Percentiles rank a stretch among this genome's conserved stretches.
These are phyloP conservation scores for Lutraria rhynchaena DNA, from an alignment of 1,140 invertebrate genomes.

Conservation along the genomic window DNA sequence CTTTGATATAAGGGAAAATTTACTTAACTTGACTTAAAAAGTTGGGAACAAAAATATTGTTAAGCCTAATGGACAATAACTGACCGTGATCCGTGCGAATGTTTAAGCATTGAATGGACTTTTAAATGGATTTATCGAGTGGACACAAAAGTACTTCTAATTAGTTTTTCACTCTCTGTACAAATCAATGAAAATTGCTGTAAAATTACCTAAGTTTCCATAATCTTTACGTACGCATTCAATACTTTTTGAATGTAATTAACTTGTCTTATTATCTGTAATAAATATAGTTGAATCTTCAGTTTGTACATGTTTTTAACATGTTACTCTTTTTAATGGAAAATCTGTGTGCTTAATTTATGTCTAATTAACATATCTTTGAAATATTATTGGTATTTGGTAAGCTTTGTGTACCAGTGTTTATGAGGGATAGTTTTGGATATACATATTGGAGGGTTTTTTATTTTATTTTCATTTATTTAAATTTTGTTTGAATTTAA, in stretches of 20 bases:
- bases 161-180: conserved; percentile 35
- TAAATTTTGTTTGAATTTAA: no score
- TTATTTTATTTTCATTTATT: no score
- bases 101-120: conserved; percentile 14
- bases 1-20: conserved; percentile 29
- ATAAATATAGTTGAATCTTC: no score
- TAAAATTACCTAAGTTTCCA: conserved; percentile 4
- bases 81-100: neutral
- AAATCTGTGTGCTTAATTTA: no score
- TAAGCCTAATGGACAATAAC: conserved; percentile 25
- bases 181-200: conserved; percentile 38
- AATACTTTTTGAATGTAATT: conserved; percentile 23
- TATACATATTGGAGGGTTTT: no score
- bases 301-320: no score
- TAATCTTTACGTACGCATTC: conserved; percentile 39
- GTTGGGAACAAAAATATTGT: conserved; percentile 2
- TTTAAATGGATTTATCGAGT: conserved; percentile 16
- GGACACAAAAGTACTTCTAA: conserved; percentile 26
- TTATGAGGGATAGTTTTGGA: no score
- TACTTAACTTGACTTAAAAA: conserved; percentile 1
- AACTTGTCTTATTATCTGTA: no score
- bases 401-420: no score
- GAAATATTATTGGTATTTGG: no score
- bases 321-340: no score
- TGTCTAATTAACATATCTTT: no score